Base-by-base conservation (phyloP, 1,140 invertebrate genomes). In the Saccostrea echinata region DNA sequence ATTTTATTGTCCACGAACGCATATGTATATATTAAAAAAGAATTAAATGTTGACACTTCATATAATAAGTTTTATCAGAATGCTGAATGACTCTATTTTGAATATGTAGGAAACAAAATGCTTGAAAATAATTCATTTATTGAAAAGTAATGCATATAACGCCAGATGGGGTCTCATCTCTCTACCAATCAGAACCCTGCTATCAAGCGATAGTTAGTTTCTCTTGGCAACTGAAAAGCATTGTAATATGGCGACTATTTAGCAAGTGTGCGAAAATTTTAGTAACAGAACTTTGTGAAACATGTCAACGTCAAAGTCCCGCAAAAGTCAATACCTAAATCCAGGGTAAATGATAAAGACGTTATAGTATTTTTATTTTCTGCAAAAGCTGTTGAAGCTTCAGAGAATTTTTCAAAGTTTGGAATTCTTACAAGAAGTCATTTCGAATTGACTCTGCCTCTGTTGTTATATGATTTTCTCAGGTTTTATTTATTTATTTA, bases 231-330 rank as follows among this genome's bases (percentile, higher is more conserved):
- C 90, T 43, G 43, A 83, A 82, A 61, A 2, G 85, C 53, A 81
- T 43, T 86, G 52, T 43, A 64, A 85, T 52, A 52, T 51, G 81
- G 52, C 43, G 81, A 51, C 8, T 80, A 80, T 51, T 24, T 83
- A 52, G 35, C 52, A 52, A 51, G 81, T 83, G 81, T 83, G n/a
- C 43, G 52, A 51, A 53, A 83, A 12, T 83, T 30, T 81, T 83
- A 6, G 43, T 24, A 83, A 27, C 52, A 71, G 3, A 43, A 43
- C 43, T 9, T 76, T 18, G 30, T 27, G 27, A 27, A 30, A 76
- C 57, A 89, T 89, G 88, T 89, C 88, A 81, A 89, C 88, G 21
- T 89, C 88, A 57, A 89, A 87, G 68, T 84, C 68, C 27, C 68
- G 51, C 55, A 87, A 87, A 84, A 82, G 52, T 57, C 71, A 85